Base-by-base conservation (phyloP, 2,113 vertebrate genomes). In the Nannospalax galili region DNA sequence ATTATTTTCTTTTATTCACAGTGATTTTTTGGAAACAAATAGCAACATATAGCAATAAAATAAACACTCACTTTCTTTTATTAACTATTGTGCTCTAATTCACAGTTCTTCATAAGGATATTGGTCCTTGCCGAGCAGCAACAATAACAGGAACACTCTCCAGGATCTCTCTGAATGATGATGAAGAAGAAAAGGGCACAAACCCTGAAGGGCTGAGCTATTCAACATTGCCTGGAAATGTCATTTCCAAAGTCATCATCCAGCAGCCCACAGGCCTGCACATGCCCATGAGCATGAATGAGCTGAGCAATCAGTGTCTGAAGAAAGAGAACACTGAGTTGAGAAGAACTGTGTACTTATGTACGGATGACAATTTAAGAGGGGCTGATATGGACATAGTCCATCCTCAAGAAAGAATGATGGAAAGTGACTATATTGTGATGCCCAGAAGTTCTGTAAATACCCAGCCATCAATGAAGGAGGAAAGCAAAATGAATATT, bases 161-260 rank as follows among this genome's bases (percentile, higher is more conserved):
- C 62, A 99, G 99, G 98, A 99, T 99, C 97, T 99, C 99, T 58
- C 98, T 99, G 73, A 99, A 99, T 12, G 99, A 99, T 80, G 99
- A 99, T 69, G 99, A 99, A 96, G 99, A 99, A 77, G 99, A 99
- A 95, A 99, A 99, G 95, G 98, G 98, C 74, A 96, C 98, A 15
- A 98, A 98, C 84, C 98, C 99, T 0, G 99, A 99, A 98, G 99
- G 99, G 95, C 99, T 99, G 97, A 99, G 99, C 98, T 99, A 99
- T 97, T 99, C 99, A 87, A 99, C 99, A 52, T 97, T 99, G 98
- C 99, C 99, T 80, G 99, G 99, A 98, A 99, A 99, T 95, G 99
- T 99, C 97, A 99, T 99, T 98, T 99, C 99, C 97, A 99, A 99
- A 99, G 99, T 99, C 96, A 99, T 99, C 96, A 99, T 99, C 98